A percentile compares a stretch with the other conserved stretches of the same genome.
These are phyloP conservation scores for Uropsilus gracilis DNA, from an alignment of 2,113 vertebrate genomes.

Conservation along the genomic window DNA sequence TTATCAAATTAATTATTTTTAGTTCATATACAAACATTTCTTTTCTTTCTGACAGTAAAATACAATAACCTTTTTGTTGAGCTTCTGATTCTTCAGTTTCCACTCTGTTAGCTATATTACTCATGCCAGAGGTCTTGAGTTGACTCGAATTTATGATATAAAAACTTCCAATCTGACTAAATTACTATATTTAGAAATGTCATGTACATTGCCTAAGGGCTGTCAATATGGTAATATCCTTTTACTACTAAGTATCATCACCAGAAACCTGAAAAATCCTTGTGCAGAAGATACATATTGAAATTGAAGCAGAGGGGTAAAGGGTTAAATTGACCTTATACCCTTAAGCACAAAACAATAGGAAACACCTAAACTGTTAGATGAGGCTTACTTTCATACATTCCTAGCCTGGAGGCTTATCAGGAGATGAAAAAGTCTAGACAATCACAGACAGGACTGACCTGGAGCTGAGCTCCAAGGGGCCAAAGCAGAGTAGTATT, in stretches of 20 bases:
- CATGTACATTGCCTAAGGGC: neutral
- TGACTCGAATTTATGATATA: neutral
- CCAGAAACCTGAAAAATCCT: constrained; percentile 26
- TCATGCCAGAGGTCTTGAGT: neutral
- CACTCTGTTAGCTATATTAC: neutral
- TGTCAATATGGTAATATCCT: constrained; percentile 4
- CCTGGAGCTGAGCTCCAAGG: no score
- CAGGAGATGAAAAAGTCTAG: no score
- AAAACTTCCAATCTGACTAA: neutral
- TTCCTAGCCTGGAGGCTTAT: no score
- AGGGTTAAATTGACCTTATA: no score
- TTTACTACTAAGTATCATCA: neutral
- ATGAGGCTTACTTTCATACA: no score
- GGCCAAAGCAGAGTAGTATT: no score
- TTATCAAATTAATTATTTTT: constrained; percentile 33
- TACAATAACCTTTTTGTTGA: neutral
- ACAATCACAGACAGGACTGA: no score
- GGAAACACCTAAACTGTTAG: no score
- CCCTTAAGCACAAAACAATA: no score
- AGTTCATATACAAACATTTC: neutral
- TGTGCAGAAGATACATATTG: neutral
- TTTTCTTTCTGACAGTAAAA: neutral
- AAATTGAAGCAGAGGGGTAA: no score
- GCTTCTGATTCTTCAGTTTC: neutral
- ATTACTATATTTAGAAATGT: neutral